Percentiles rank a stretch among this genome's conserved stretches.
Conservation (phyloP, 2,888 invertebrate species). For the Sesia apiformis region DNA sequence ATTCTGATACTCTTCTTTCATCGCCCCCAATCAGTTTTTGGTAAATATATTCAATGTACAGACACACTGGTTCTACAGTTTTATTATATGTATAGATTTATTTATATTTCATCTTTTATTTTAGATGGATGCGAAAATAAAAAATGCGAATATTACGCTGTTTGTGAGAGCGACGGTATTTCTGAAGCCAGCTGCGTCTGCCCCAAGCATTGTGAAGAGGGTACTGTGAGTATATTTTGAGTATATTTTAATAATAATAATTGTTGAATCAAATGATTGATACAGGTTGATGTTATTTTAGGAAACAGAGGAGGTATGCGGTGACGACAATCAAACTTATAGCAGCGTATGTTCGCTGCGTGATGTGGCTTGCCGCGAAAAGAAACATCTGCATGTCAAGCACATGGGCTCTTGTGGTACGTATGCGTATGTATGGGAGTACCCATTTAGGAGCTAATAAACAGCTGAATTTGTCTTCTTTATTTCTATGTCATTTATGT, state of each 20-base stretch:
- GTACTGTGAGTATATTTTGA: slow-evolving; percentile 44
- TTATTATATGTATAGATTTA: too few relatives aligned
- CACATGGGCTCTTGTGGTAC: slow-evolving; percentile 92
- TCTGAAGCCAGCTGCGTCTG: slow-evolving; percentile 77
- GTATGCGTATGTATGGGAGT: slow-evolving; percentile 20
- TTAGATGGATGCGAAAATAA: slow-evolving; percentile 87
- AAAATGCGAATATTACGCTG: slow-evolving; percentile 85
- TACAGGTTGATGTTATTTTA: slow-evolving; percentile 11
- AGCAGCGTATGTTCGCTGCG: slow-evolving; percentile 88
- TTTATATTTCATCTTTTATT: slow-evolving; percentile 17
- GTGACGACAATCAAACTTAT: slow-evolving; percentile 90
- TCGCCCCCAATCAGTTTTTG: too few relatives aligned
- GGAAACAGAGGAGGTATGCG: slow-evolving; percentile 84
- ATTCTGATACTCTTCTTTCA: too few relatives aligned
- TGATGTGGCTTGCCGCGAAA: slow-evolving; percentile 83
- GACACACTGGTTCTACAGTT: too few relatives aligned
- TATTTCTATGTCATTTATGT: too few relatives aligned
- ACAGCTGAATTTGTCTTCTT: too few relatives aligned
- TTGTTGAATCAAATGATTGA: too few relatives aligned
- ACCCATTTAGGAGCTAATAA: too few relatives aligned
- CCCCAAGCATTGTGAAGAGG: slow-evolving; percentile 74
- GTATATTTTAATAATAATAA: background rate
- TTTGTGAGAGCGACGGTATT: slow-evolving; percentile 80
- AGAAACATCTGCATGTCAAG: slow-evolving; percentile 81
- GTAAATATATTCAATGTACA: too few relatives aligned